These are phyloP conservation scores for Heliconius ismenius DNA, from an alignment of 2,888 invertebrate genomes.

Conservation along the genomic window DNA sequence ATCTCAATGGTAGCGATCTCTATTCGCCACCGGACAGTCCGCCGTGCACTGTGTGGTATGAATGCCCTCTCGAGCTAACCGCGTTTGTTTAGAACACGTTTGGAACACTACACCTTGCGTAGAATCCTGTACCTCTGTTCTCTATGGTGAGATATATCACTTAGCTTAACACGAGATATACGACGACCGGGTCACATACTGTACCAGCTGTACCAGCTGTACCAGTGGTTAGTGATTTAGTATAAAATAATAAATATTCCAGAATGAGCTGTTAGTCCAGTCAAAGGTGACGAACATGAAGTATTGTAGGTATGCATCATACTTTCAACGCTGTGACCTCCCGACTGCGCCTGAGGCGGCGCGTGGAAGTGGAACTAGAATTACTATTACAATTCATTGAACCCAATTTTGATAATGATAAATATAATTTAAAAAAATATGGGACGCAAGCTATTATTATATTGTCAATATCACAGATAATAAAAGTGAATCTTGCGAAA, in stretches of 20 bases:
- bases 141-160: neutral
- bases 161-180: too few species aligned
- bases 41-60: neutral
- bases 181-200: too few species aligned
- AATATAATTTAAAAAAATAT: too few species aligned
- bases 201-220: too few species aligned
- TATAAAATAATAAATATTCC: neutral
- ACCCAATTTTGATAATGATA: neutral
- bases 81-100: slow-evolving; percentile 18
- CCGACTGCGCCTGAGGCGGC: slow-evolving; percentile 16
- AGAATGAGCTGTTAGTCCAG: neutral
- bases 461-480: too few species aligned
- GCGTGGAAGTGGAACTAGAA: neutral
- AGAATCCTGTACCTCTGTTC: neutral
- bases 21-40: slow-evolving; percentile 1
- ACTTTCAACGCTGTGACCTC: slow-evolving; percentile 32
- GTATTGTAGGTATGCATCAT: slow-evolving; percentile 6
- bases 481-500: too few species aligned
- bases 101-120: slow-evolving; percentile 20
- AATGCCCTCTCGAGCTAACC: neutral
- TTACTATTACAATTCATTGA: slow-evolving; percentile 11
- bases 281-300: slow-evolving; percentile 15
- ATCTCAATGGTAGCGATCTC: neutral
- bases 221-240: too few species aligned
- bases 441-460: too few species aligned